Conservation (phyloP, 2,888 invertebrate genomes). For the Dasypolia templi region DNA sequence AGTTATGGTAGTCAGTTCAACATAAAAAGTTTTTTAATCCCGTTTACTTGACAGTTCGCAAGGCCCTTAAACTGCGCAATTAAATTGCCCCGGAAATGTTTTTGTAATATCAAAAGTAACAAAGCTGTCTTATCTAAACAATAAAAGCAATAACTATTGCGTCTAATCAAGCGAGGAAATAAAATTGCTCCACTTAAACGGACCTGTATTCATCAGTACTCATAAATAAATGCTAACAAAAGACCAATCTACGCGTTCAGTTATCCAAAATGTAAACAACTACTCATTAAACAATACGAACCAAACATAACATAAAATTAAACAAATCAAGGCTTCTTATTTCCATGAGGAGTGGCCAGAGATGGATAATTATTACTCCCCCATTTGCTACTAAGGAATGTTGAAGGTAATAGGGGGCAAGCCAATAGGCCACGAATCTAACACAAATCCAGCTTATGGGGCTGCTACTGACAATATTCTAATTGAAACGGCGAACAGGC, state of each 20-base stretch:
- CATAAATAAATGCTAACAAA: slow-evolving; percentile 26
- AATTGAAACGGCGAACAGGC: too few species aligned
- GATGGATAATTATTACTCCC: too few species aligned
- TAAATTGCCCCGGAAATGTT: not conserved
- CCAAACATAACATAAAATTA: too few species aligned
- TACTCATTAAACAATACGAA: not conserved
- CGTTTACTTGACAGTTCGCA: not conserved
- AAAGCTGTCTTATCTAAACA: slow-evolving; percentile 29
- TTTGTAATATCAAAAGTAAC: slow-evolving; percentile 10
- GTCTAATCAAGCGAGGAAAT: slow-evolving; percentile 39
- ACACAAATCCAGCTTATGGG: too few species aligned
- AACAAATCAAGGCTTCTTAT: too few species aligned
- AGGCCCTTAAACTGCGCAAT: not conserved
- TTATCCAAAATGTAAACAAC: not conserved
- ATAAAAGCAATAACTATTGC: slow-evolving; percentile 21
- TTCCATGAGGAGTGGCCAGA: too few species aligned
- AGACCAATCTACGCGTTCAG: slow-evolving; percentile 23
- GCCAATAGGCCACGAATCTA: too few species aligned
- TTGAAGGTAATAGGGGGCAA: too few species aligned
- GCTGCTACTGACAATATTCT: too few species aligned
- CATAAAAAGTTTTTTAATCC: too few species aligned
- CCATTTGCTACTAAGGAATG: too few species aligned
- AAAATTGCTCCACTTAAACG: slow-evolving; percentile 32
- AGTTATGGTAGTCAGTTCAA: too few species aligned
- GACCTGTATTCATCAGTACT: not conserved